These are phyloP conservation scores for Macrobrachium rosenbergii DNA, from an alignment of 1,140 invertebrate species.

Conservation along the genomic window DNA sequence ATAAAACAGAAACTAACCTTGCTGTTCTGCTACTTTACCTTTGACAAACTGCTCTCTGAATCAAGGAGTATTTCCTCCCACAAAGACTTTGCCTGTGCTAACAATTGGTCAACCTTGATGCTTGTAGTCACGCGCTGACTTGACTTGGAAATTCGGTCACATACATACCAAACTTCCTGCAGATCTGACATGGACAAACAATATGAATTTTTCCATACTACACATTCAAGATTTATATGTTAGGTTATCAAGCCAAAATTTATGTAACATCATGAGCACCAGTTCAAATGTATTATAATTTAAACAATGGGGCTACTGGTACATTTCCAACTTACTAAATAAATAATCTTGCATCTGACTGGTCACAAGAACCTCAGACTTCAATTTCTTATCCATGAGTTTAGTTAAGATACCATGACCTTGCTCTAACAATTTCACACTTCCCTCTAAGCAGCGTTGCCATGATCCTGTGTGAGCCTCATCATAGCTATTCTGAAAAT, in stretches of 20 bases:
- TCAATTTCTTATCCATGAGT: conserved; percentile 12
- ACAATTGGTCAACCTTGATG: conserved; percentile 30
- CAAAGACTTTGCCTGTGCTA: conserved; percentile 18
- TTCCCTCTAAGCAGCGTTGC: conserved; percentile 44
- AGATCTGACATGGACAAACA: conserved; percentile 19
- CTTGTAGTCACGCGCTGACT: conserved; percentile 48
- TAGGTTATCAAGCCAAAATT: neutral
- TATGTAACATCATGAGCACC: neutral
- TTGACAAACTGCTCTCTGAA: conserved; percentile 3
- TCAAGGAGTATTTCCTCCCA: conserved; percentile 30
- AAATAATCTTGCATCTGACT: conserved; percentile 53
- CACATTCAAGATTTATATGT: too few species aligned
- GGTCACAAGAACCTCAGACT: conserved; percentile 41
- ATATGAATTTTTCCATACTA: too few species aligned
- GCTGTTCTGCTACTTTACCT: conserved; percentile 18
- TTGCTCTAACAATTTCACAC: conserved; percentile 17
- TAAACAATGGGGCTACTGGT: too few species aligned
- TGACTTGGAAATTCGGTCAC: conserved; percentile 39
- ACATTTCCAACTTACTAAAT: conserved; percentile 28
- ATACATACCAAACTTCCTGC: conserved; percentile 47
- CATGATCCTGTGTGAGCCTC: conserved; percentile 56
- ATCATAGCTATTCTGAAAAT: conserved; percentile 10
- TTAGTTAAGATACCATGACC: conserved; percentile 16
- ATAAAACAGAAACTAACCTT: too few species aligned
- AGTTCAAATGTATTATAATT: neutral